Evolutionary conservation across 2,888 invertebrate genomes (phyloP), one percentile per base, ranked within the genome.

Genomic region (Craniophora ligustri): DNA sequence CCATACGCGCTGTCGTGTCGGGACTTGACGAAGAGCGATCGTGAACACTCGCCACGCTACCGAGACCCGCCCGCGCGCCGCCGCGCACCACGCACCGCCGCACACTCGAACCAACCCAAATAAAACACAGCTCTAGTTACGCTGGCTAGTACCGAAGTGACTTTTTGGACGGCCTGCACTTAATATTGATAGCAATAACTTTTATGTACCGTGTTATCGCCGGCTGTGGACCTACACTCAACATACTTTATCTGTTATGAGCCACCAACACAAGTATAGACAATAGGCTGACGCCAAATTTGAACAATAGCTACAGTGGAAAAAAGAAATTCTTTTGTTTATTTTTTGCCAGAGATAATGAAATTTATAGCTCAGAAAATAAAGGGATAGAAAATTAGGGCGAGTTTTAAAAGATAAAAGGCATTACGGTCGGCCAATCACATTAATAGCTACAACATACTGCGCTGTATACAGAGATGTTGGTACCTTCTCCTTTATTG

Each of bases 1-100:
- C 51, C 45, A 68, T 65, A 48, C 41, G 34, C 41, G 14, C 53
- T 50, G 68, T 65, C 72, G 50, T 28, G 35, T 35, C 38, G 23
- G 15, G 23, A 35, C 42, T 26, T 55, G 68, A 66, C 62, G 71
- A 67, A 63, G 68, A 70, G 57, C 48, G 58, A 69, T 69, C 49
- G 57, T 40, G 35, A 16, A 10, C 14, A 15, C 6, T 8, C 32
- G 3, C 66, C 44, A 30, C 26, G 4, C 21, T 7, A 28, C 30
- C 5, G 0, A 11, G 63, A 23, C 21, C 62, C 18, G 16, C 15
- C 14, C 8, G 16, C 32, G 16, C n/a, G 14, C 36, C 15, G 4
- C 7, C 34, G 16, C 16, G 19, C 15, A n/a, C 0, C 40, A 10
- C 28, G 3, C 14, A 5, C 2, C 10, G 26, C 31, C 2, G n/a